phyloP scores from a whole-genome alignment of 2,888 invertebrate species.

The Idaea aversata region DNA sequence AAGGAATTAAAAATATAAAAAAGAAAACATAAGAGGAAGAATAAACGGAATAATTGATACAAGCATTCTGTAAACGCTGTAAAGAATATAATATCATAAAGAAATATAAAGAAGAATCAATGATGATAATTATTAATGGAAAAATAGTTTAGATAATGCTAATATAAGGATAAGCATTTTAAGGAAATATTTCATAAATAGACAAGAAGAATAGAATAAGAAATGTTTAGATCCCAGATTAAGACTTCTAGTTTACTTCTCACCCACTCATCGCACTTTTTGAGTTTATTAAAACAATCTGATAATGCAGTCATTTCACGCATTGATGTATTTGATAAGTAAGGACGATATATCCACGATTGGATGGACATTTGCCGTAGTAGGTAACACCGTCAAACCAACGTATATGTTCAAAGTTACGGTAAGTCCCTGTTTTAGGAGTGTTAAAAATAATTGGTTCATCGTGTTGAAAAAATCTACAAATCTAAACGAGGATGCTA shows the following conservation, averaged over 20 bases:
- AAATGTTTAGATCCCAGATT: not conserved
- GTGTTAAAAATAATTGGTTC: slow-evolving; percentile 67
- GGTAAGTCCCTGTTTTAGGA: slow-evolving; percentile 72
- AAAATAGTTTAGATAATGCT: not conserved
- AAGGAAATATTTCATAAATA: not conserved
- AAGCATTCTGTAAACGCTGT: not conserved
- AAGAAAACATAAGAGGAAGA: not conserved
- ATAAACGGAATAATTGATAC: not conserved
- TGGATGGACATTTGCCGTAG: slow-evolving; percentile 41
- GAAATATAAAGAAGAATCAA: not conserved
- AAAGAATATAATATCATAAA: not conserved
- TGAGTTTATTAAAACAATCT: not conserved
- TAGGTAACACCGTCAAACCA: slow-evolving; percentile 62
- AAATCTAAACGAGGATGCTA: slow-evolving; percentile 13
- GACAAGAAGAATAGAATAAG: not conserved
- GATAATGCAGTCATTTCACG: not conserved
- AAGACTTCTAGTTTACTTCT: not conserved
- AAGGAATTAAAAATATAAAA: not conserved
- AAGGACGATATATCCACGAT: slow-evolving; percentile 54
- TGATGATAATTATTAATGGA: not conserved
- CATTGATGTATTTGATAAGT: slow-evolving; percentile 5
- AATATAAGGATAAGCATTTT: not conserved
- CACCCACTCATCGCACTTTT: not conserved
- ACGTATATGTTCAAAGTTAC: slow-evolving; percentile 50
- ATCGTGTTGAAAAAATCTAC: slow-evolving; percentile 42